Conservation (phyloP, 2,797 vertebrate genomes). For the Poeciliopsis gracilis region DNA sequence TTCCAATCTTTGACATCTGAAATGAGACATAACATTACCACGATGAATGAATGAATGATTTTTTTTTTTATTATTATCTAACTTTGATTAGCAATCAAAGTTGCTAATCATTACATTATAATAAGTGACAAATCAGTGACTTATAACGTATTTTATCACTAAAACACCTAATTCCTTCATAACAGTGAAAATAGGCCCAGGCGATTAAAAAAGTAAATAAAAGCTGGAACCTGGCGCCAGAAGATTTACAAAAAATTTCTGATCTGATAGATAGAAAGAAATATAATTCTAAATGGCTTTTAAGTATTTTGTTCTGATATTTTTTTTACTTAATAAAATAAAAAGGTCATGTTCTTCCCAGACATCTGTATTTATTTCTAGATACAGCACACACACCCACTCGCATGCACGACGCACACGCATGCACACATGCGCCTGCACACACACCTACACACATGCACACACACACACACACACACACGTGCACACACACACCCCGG, state of each 20-base stretch:
- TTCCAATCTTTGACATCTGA: neutral
- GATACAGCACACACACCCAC: slow-evolving; percentile 3
- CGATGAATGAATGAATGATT: too few relatives aligned
- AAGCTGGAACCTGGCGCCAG: neutral
- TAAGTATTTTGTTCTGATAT: neutral
- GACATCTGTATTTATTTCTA: slow-evolving; percentile 14
- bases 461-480: neutral
- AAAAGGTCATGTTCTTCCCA: slow-evolving; percentile 36
- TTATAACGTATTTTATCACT: neutral
- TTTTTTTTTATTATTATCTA: neutral
- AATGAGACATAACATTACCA: neutral
- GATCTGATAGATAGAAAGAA: slow-evolving; percentile 33
- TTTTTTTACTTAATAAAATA: slow-evolving; percentile 27
- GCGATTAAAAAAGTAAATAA: neutral
- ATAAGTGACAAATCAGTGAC: too few relatives aligned
- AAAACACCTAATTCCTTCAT: neutral
- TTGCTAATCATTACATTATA: too few relatives aligned
- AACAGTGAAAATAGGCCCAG: neutral
- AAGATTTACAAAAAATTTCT: neutral
- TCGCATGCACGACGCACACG: neutral
- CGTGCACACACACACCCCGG: slow-evolving; percentile 17
- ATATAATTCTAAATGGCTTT: slow-evolving; percentile 23
- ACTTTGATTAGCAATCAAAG: neutral
- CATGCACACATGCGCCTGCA: slow-evolving; percentile 1
- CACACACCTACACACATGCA: too few relatives aligned